Evolutionary conservation across 1,140 invertebrate genomes (phyloP), one percentile per base, ranked within the genome.

Genomic region (Macrobrachium rosenbergii): DNA sequence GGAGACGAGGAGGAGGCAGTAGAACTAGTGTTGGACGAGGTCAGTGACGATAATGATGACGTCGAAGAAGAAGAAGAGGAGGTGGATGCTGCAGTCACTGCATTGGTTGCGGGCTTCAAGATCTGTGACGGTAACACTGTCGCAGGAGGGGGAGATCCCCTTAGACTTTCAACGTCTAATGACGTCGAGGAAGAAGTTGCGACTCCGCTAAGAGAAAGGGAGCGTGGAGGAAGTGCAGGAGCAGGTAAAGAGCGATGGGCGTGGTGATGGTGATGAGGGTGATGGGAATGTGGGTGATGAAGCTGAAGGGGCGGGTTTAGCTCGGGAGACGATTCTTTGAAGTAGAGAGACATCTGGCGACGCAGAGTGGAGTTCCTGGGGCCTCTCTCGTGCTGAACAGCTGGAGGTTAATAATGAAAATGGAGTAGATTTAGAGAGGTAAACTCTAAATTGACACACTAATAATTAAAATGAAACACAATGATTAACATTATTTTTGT

Each of bases 381-480:
- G 0, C 98, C 98, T 90, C 98, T 94, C 93, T 99, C 98, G 91
- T 99, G 98, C 92, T 99, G 98, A 5, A 99, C 98, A 75, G 98
- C 98, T 98, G 93, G 93, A 87, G 89, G 60, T 87, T 88, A 83
- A 82, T 12, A 43, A 45, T 14, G 45, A 14, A 67, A 17, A 16
- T 5, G 45, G n/a, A 28, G 6, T 12, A 73, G 67, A 72, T 72
- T 17, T 12, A 11, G 6, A 28, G 5, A n/a, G n/a, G 21, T 52
- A 62, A 12, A 16, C n/a, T n/a, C 10, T 37, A 64, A 19, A 64
- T 64, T 64, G 16, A 64, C 21, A 2, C 5, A 64, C 16, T 21
- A 19, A 21, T 19, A 21, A 28, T 6, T 28, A 17, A n/a, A 69
- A 2, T 69, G 64, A 28, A 21, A 10, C 14, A 17, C 28, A 64